Percentiles rank a stretch among this genome's conserved stretches.
These are phyloP conservation scores for Ptyas mucosa DNA, from an alignment of 2,113 vertebrate genomes.

Conservation along the genomic window DNA sequence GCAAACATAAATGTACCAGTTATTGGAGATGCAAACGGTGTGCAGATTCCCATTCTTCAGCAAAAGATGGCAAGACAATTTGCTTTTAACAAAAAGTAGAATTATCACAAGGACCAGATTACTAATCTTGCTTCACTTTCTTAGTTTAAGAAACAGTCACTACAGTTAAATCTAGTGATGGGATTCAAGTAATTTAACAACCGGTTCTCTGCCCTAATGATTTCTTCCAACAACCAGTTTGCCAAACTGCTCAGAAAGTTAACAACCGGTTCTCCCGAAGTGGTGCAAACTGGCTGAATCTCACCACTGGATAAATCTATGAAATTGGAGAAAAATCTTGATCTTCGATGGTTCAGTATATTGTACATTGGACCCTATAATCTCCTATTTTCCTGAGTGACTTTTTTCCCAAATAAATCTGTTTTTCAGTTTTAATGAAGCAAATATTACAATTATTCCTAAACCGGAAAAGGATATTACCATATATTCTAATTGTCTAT, in stretches of 20 bases:
- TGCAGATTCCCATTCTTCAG: background rate
- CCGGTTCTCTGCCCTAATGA: too few relatives aligned
- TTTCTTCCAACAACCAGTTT: too few relatives aligned
- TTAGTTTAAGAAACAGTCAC: background rate
- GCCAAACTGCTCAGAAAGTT: too few relatives aligned
- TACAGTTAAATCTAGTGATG: background rate
- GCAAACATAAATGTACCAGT: background rate
- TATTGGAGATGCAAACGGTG: background rate
- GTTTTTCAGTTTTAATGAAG: background rate
- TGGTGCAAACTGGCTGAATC: too few relatives aligned
- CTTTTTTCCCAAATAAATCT: background rate
- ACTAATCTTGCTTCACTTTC: background rate
- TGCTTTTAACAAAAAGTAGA: background rate
- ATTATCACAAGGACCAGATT: background rate
- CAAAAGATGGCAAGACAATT: background rate
- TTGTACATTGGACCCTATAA: background rate
- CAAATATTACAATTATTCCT: background rate
- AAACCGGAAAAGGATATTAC: background rate
- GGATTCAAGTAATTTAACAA: too few relatives aligned
- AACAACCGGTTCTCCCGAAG: too few relatives aligned
- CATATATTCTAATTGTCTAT: background rate
- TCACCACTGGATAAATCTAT: background rate
- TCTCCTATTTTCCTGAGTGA: background rate
- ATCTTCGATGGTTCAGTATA: background rate
- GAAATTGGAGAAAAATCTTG: background rate